A percentile compares a stretch with the other conserved stretches of the same genome.
Evolutionary conservation across 2,113 vertebrate genomes (phyloP).

Genomic region (Hippoglossus stenolepis): DNA sequence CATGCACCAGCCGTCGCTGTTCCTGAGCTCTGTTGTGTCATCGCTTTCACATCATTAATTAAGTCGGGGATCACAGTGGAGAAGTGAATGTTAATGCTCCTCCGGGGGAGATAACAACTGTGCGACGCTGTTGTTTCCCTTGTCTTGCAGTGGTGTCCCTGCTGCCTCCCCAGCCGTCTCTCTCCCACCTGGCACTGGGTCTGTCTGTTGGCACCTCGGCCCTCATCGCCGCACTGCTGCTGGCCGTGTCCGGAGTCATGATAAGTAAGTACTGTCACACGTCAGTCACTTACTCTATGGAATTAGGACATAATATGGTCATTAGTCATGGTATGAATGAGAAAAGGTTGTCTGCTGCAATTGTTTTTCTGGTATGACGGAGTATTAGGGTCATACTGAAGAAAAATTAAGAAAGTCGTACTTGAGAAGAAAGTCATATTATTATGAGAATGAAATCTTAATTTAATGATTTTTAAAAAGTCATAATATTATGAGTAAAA

Average conservation of each 20-base stretch:
- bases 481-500: too few species aligned
- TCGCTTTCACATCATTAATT: conserved; percentile 78
- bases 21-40: conserved; percentile 70
- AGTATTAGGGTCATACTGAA: too few species aligned
- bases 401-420: too few species aligned
- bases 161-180: conserved; percentile 69
- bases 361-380: too few species aligned
- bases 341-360: too few species aligned
- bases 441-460: too few species aligned
- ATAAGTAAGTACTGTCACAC: conserved; percentile 88
- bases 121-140: conserved; percentile 54
- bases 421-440: too few species aligned
- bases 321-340: too few species aligned
- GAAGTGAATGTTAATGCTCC: conserved; percentile 71
- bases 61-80: conserved; percentile 60
- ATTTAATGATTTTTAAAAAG: too few species aligned
- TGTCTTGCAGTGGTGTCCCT: conserved; percentile 55
- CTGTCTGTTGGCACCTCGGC: conserved; percentile 96
- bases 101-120: conserved; percentile 57
- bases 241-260: conserved; percentile 97
- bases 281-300: not conserved
- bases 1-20: conserved; percentile 55
- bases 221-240: conserved; percentile 93
- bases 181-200: conserved; percentile 91
- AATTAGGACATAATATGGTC: too few species aligned